Conservation (phyloP, 1,140 invertebrate genomes). For the Lysiphlebus fabarum region DNA sequence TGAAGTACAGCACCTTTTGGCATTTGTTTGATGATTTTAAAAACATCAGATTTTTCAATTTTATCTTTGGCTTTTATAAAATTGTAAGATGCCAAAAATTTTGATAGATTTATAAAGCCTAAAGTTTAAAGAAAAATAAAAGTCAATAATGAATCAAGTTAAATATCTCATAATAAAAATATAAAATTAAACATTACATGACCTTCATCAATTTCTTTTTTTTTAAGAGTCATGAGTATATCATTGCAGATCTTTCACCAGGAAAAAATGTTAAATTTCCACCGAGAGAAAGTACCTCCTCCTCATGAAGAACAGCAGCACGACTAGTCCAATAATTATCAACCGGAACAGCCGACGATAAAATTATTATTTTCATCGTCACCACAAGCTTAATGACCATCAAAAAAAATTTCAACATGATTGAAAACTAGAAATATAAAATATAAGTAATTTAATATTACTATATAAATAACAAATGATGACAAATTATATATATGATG, state of each 20-base stretch:
- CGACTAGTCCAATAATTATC: conserved; percentile 52
- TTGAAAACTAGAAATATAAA: no score
- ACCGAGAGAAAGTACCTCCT: conserved; percentile 35
- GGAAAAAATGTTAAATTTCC: conserved; percentile 45
- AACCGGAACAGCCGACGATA: not conserved
- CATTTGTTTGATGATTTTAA: conserved; percentile 66
- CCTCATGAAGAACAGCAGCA: conserved; percentile 43
- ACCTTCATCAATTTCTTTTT: conserved; percentile 56
- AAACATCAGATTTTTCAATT: conserved; percentile 67
- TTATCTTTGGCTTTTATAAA: conserved; percentile 64
- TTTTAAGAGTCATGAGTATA: conserved; percentile 65
- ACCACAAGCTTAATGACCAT: no score
- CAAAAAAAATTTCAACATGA: no score
- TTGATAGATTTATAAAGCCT: conserved; percentile 58
- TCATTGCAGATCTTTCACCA: conserved; percentile 64
- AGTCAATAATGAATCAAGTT: no score
- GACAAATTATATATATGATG: no score
- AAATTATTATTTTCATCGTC: not conserved
- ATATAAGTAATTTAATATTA: no score
- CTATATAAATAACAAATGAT: conserved; percentile 13
- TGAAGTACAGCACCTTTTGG: conserved; percentile 74
- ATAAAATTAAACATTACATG: no score
- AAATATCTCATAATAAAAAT: no score
- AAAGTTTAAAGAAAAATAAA: conserved; percentile 22
- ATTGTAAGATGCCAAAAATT: conserved; percentile 64